phyloP scores from a whole-genome alignment of 2,797 vertebrate genomes.

The Pelodytes ibericus region DNA sequence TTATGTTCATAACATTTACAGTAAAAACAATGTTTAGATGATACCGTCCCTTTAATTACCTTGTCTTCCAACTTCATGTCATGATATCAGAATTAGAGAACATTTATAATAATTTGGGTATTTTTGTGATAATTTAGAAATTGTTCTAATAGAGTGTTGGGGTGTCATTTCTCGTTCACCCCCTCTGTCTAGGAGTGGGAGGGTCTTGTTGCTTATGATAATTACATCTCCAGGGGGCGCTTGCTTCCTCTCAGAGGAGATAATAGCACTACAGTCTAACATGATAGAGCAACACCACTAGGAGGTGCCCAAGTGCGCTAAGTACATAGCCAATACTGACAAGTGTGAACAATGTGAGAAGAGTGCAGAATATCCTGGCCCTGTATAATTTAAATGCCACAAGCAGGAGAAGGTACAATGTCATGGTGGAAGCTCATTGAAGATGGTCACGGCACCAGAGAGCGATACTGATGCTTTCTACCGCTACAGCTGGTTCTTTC shows the following conservation, averaged over 20 bases:
- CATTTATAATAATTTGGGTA: too few relatives aligned
- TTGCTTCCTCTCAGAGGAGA: slow-evolving; percentile 34
- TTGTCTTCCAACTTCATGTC: too few relatives aligned
- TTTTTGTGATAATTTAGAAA: too few relatives aligned
- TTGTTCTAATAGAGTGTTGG: too few relatives aligned
- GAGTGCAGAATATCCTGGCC: background rate
- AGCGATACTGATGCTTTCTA: too few relatives aligned
- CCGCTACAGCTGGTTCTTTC: background rate
- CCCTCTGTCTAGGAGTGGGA: background rate
- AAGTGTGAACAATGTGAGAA: background rate
- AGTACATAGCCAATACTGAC: background rate
- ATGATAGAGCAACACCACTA: background rate
- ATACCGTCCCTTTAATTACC: too few relatives aligned
- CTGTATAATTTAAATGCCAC: background rate
- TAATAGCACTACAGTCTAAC: slow-evolving; percentile 12
- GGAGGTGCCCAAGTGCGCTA: background rate
- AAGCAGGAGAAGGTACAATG: background rate
- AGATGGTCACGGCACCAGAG: background rate
- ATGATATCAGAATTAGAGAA: too few relatives aligned
- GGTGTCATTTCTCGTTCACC: too few relatives aligned
- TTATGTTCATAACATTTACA: too few relatives aligned
- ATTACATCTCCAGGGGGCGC: background rate
- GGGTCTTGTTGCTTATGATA: background rate
- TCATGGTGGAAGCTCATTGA: background rate
- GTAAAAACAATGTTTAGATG: too few relatives aligned